These are phyloP conservation scores for Glyphotaelius pellucidus DNA, from an alignment of 2,888 invertebrate genomes.

Conservation along the genomic window DNA sequence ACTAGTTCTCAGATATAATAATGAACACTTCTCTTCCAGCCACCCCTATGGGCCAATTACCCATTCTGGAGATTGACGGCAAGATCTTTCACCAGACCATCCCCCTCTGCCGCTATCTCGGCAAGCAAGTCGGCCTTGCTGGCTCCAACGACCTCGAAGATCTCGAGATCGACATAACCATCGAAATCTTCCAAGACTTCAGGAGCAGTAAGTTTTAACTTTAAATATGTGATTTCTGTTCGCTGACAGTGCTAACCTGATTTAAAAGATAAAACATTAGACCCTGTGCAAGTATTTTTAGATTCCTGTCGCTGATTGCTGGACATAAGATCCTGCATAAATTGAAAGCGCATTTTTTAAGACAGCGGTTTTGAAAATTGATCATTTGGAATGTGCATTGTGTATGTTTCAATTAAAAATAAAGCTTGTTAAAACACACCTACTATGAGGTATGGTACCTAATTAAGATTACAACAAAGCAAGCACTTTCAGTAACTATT, in stretches of 20 bases:
- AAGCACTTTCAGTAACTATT: too few species aligned
- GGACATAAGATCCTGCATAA: too few species aligned
- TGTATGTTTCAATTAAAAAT: too few species aligned
- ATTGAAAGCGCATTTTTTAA: too few species aligned
- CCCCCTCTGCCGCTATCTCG: slow-evolving; percentile 81
- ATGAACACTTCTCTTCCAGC: slow-evolving; percentile 69
- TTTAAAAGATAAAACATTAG: background rate
- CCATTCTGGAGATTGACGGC: slow-evolving; percentile 80
- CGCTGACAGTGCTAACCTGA: background rate
- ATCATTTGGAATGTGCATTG: too few species aligned
- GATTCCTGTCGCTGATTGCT: too few species aligned
- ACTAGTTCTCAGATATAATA: background rate
- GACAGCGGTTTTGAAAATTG: too few species aligned
- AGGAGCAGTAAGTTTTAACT: slow-evolving; percentile 75
- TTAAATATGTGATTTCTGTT: slow-evolving; percentile 36
- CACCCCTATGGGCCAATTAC: slow-evolving; percentile 81
- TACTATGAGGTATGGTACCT: background rate
- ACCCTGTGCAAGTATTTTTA: too few species aligned
- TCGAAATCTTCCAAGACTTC: slow-evolving; percentile 80
- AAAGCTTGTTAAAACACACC: background rate
- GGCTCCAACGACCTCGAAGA: slow-evolving; percentile 79
- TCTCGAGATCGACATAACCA: slow-evolving; percentile 80
- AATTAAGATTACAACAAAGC: background rate
- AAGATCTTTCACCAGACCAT: slow-evolving; percentile 79
- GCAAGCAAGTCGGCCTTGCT: slow-evolving; percentile 77